Conservation (phyloP, 1,140 invertebrate species). For the Delia radicum region DNA sequence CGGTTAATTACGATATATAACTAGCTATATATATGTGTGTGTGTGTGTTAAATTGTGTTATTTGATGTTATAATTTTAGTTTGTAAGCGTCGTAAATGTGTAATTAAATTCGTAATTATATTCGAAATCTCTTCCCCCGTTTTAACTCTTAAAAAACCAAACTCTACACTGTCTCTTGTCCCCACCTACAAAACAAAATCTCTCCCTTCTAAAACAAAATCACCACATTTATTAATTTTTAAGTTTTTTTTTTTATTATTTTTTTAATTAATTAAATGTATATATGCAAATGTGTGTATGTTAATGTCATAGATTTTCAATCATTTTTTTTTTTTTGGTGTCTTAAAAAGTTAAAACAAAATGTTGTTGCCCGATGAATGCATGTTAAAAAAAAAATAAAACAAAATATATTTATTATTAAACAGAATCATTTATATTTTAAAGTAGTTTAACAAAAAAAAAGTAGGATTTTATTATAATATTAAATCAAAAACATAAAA, state of each 20-base stretch:
- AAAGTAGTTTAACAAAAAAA: background rate
- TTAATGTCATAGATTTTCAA: conserved; percentile 10
- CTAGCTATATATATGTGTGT: conserved; percentile 1
- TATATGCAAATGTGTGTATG: conserved; percentile 21
- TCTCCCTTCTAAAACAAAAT: background rate
- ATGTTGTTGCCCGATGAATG: conserved; percentile 29
- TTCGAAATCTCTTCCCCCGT: background rate
- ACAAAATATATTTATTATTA: background rate
- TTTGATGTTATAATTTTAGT: conserved; percentile 7
- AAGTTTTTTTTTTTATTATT: background rate
- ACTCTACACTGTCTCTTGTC: background rate
- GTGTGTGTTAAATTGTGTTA: conserved; percentile 5
- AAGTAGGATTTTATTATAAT: background rate
- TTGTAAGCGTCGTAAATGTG: conserved; percentile 1
- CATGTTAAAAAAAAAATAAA: conserved; percentile 6
- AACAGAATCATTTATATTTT: background rate
- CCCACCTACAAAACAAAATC: background rate
- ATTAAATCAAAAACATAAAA: background rate
- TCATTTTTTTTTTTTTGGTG: conserved; percentile 11
- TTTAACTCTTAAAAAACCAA: background rate
- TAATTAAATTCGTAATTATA: background rate
- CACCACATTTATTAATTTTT: background rate
- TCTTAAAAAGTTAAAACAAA: conserved; percentile 11
- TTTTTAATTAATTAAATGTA: conserved; percentile 1
- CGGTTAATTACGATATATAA: background rate